These are phyloP conservation scores for Pelochelys cantorii DNA, from an alignment of 2,797 vertebrate species.

Conservation along the genomic window DNA sequence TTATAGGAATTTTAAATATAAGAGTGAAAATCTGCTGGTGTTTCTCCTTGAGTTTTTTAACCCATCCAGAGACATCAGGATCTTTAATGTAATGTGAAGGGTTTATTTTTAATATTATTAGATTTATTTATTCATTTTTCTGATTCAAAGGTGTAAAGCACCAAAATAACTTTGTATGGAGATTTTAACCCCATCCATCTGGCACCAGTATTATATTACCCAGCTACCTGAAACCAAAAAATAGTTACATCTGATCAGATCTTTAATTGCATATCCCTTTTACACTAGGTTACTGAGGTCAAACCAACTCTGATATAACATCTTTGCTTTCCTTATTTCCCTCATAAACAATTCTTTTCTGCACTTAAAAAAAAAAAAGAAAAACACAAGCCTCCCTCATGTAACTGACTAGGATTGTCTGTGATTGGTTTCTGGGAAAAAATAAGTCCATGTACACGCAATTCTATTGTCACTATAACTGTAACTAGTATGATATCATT, in stretches of 20 bases:
- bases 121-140: constrained; percentile 12
- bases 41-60: constrained; percentile 16
- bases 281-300: not conserved
- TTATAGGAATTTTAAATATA: not conserved
- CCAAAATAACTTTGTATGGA: constrained; percentile 37
- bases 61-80: constrained; percentile 7
- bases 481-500: not conserved
- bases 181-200: constrained; percentile 19
- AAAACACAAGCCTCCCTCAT: constrained; percentile 23
- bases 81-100: not conserved
- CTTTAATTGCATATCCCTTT: not conserved
- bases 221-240: fast-evolving
- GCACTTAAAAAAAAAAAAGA: not conserved
- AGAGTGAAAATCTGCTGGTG: not conserved
- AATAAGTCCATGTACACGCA: fast-evolving
- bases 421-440: fast-evolving
- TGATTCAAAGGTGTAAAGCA: not conserved
- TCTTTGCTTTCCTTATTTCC: constrained; percentile 17
- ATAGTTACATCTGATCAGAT: not conserved
- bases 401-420: fast-evolving
- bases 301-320: not conserved
- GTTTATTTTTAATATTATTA: not conserved
- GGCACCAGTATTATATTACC: not conserved
- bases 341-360: constrained; percentile 41
- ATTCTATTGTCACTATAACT: not conserved